A percentile compares a stretch with the other conserved stretches of the same genome.
Evolutionary conservation across 2,888 invertebrate species (phyloP).

Genomic region (Pyrocoelia pectoralis): DNA sequence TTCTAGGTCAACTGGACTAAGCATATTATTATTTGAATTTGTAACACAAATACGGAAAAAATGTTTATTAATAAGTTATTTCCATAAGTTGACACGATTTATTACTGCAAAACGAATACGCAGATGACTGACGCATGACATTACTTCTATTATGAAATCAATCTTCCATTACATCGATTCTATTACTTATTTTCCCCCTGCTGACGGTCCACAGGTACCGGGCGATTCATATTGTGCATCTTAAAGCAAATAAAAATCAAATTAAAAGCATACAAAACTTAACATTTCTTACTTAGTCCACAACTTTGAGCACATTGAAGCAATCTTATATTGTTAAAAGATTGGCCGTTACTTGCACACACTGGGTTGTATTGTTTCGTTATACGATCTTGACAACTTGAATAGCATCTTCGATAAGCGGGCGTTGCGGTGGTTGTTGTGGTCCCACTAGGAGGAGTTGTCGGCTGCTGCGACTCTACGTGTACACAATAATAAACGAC

Average conservation of each 20-base stretch:
- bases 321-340: slow-evolving; percentile 6
- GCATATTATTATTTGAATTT: no score
- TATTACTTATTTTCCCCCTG: no score
- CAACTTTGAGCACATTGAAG: slow-evolving; percentile 11
- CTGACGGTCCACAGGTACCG: not conserved
- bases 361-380: slow-evolving; percentile 11
- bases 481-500: not conserved
- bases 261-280: not conserved
- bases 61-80: no score
- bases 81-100: no score
- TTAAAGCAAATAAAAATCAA: no score
- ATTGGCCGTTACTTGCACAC: slow-evolving; percentile 2
- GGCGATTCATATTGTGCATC: not conserved
- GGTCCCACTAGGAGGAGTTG: not conserved
- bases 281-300: slow-evolving; percentile 9
- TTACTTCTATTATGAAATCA: no score
- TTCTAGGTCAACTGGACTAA: no score
- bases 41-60: no score
- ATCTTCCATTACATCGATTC: no score
- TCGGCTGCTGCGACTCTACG: not conserved
- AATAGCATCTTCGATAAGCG: not conserved
- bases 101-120: no score
- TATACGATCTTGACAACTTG: not conserved
- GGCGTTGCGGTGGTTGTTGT: slow-evolving; percentile 10
- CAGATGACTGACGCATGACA: no score